These are phyloP conservation scores for Argyrosomus regius DNA, from an alignment of 2,797 vertebrate species.

Conservation along the genomic window DNA sequence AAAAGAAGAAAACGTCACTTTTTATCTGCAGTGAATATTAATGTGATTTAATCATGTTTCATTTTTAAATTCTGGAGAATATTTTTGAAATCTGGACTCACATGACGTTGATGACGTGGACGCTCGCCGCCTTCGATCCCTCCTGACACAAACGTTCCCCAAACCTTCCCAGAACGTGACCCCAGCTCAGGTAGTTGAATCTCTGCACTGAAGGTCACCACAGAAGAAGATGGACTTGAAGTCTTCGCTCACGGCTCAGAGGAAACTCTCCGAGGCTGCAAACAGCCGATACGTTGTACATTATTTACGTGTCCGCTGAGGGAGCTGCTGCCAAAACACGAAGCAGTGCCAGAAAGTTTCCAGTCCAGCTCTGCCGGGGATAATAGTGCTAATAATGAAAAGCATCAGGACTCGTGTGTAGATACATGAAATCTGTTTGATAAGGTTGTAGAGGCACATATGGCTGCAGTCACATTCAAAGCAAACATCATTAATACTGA, in stretches of 20 bases:
- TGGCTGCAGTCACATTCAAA: background rate
- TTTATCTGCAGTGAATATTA: too few relatives aligned
- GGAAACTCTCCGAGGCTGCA: conserved; percentile 28
- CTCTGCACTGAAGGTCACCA: conserved; percentile 8
- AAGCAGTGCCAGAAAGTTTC: conserved; percentile 29
- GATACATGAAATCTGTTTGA: too few relatives aligned
- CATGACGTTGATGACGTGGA: too few relatives aligned
- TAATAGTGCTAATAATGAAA: conserved; percentile 39
- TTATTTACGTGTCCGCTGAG: conserved; percentile 70
- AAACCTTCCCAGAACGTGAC: background rate
- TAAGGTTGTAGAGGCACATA: conserved; percentile 1
- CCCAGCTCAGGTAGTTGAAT: background rate
- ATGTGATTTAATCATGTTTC: too few relatives aligned
- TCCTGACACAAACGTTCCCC: background rate
- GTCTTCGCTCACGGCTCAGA: conserved; percentile 24
- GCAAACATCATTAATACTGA: conserved; percentile 13
- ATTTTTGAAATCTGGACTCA: too few relatives aligned
- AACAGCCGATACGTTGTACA: conserved; percentile 57
- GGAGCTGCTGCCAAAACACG: conserved; percentile 52
- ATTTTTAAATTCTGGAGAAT: too few relatives aligned
- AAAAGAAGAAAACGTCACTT: too few relatives aligned
- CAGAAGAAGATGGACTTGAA: conserved; percentile 25
- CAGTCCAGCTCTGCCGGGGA: conserved; percentile 25
- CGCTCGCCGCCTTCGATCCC: too few relatives aligned
- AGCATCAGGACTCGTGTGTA: conserved; percentile 2